Evolutionary conservation across 2,113 vertebrate genomes (phyloP).

Genomic region (Rissa tridactyla): DNA sequence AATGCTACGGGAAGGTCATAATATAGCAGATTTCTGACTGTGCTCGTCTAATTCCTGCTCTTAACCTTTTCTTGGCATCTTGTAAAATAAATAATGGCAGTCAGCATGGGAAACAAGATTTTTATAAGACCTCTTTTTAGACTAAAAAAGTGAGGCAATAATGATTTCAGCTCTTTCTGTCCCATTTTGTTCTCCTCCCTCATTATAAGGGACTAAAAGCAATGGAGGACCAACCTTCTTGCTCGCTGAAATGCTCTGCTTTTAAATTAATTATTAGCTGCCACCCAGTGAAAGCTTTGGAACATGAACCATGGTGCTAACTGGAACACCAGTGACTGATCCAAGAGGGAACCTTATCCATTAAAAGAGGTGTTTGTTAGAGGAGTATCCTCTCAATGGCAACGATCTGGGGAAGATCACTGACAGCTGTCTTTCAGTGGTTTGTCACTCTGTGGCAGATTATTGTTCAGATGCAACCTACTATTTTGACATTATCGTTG

Average conservation of each 20-base stretch:
- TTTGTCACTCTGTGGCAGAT: neutral
- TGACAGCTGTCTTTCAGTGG: neutral
- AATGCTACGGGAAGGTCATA: neutral
- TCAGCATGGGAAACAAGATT: neutral
- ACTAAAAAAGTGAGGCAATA: neutral
- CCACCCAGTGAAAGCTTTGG: neutral
- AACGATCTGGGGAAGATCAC: neutral
- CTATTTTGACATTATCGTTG: neutral
- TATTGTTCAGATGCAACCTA: neutral
- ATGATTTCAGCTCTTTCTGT: neutral
- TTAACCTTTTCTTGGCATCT: neutral
- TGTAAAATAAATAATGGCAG: neutral
- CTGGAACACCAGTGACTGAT: neutral
- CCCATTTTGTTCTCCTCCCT: neutral
- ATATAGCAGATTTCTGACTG: neutral
- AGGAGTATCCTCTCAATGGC: neutral
- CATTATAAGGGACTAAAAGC: neutral
- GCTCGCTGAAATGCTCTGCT: neutral
- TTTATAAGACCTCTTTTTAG: neutral
- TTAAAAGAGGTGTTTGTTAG: neutral
- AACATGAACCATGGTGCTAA: fast-evolving
- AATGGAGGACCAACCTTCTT: neutral
- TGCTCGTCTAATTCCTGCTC: neutral
- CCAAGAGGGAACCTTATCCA: neutral
- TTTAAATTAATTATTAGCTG: neutral